Base-by-base conservation (phyloP, 2,113 vertebrate species). In the Callaeas wilsoni region DNA sequence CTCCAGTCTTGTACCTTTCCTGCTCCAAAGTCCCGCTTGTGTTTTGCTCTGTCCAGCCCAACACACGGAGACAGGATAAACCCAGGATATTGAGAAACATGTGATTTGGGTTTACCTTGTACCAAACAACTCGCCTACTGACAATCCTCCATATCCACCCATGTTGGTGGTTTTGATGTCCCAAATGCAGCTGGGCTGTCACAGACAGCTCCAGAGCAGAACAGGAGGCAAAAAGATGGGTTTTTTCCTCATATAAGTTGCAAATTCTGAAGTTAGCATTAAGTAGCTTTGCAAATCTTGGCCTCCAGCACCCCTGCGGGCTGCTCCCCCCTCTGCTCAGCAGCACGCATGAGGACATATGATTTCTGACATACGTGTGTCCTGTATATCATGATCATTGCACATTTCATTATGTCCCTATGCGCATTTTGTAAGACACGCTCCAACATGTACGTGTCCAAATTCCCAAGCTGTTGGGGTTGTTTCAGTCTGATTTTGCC, bases 231-330 rank as follows among this genome's bases (percentile, higher is more conserved):
- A 77, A 7, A 55, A 62, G 13, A 32, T 21, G 25, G 11, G 4
- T 0, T 0, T 46, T 55, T 77, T 67, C 9, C 60, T 26, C 8
- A 39, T 39, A 50, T 42, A 93, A 80, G 26, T 47, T 69, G 42
- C 18, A 77, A 73, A 63, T 74, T 87, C 44, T 80, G 30, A 90
- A 85, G 15, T 74, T 65, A 33, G 16, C 39, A 37, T 47, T 62
- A 83, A 33, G 27, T 18, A 74, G 18, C 42, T 84, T 80, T 67
- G 63, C 87, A 97, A 95, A 94, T 41, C 82, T 83, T 82, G 84
- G 71, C 78, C 59, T 94, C 64, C 93, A 92, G 94, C 91, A 91
- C 89, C 84, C 84, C 93, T 84, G 77, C 87, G 89, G 95, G 95
- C 86, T 92, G 77, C 73, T 96, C 74, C 81, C 67, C 88, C 57